Conservation (phyloP, 1,140 invertebrate genomes). For the Trachymyrmex cornetzi region DNA sequence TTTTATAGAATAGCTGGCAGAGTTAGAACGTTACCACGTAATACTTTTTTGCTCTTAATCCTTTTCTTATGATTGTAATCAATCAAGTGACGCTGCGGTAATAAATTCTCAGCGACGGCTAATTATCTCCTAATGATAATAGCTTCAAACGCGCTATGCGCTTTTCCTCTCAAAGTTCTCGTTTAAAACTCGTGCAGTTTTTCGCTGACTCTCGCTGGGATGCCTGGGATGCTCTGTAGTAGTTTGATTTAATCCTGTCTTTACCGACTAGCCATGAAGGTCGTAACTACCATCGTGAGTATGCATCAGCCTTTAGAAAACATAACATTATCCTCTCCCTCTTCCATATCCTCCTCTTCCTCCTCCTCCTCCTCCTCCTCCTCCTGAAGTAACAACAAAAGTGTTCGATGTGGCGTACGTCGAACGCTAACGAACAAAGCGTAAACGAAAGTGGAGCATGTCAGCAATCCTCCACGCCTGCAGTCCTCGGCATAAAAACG, state of each 20-base stretch:
- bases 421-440: slow-evolving; percentile 40
- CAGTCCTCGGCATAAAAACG: slow-evolving; percentile 31
- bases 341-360: no score
- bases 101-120: slow-evolving; percentile 35
- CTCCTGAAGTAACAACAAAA: slow-evolving; percentile 45
- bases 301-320: not conserved
- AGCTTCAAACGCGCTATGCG: not conserved
- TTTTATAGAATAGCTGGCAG: no score
- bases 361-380: not conserved
- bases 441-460: slow-evolving; percentile 44
- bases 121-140: slow-evolving; percentile 46
- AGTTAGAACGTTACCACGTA: not conserved
- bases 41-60: slow-evolving; percentile 18
- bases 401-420: slow-evolving; percentile 16
- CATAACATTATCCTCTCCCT: not conserved
- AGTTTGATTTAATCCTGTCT: slow-evolving; percentile 40
- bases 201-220: not conserved
- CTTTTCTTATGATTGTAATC: slow-evolving; percentile 12
- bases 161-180: not conserved
- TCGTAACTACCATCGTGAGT: slow-evolving; percentile 18
- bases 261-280: slow-evolving; percentile 13
- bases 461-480: slow-evolving; percentile 43
- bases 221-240: not conserved
- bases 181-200: slow-evolving; percentile 15
- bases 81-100: slow-evolving; percentile 9